Evolutionary conservation across 2,888 invertebrate species (phyloP), one percentile per base, ranked within the genome.

Genomic region (Cetonia aurata): DNA sequence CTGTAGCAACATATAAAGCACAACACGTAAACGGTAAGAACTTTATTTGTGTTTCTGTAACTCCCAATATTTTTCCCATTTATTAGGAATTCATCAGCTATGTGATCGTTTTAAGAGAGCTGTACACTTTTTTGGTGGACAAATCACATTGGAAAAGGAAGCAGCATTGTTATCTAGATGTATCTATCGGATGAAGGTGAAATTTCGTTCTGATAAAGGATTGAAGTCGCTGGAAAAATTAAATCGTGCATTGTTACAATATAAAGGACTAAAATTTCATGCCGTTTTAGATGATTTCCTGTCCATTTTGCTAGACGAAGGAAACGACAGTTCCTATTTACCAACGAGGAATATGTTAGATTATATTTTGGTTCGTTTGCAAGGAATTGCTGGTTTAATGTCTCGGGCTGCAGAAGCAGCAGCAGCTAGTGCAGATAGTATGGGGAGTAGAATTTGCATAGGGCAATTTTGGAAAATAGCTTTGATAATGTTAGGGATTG

Each of bases 161-260:
- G 83, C 84, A 12, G 82, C 84, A 1, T 71, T 86, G 42, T 76
- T 88, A 9, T 85, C 85, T 44, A 79, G 86, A 60, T 75, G 83
- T 55, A 83, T 86, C 67, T 86, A 86, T 74, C 79, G 85, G 10
- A 83, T 86, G 85, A 87, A 87, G 76, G 81, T 80, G 66, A 87
- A 87, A 80, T 86, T 87, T 77, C 80, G 87, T 48, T 82, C 77
- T 44, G 85, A 86, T 31, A 87, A 86, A 72, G 86, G 87, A 33
- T 80, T 87, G n/a, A 87, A 86, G 75, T 77, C 80, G 19, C 81
- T 87, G 81, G 84, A 84, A 72, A 86, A 86, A 79, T 76, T 86
- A 0, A 85, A 85, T 71, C 82, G 83, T 75, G 82, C 83, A 1
- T 75, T 87, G 68, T 76, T 83, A 3, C 84, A 83, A 67, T 86